Base-by-base conservation (phyloP, 2,797 vertebrate genomes). In the Myotis planiceps region DNA sequence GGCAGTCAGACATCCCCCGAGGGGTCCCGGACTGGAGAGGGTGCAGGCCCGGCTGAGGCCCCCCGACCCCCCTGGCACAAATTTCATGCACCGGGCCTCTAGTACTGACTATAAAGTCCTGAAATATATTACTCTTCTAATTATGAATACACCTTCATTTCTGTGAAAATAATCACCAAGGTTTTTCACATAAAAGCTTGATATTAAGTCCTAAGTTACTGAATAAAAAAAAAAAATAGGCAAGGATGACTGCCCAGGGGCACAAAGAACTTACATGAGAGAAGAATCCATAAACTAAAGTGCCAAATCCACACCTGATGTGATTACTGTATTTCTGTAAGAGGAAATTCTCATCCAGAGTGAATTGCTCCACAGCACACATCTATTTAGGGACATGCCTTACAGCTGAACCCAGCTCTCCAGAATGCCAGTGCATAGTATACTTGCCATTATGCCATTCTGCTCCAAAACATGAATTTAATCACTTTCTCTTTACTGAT, bases 391-490 rank as follows among this genome's bases (percentile, higher is more conserved):
- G 9, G 32, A 58, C 9, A 34, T 4, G 34, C 3, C 21, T 4
- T 23, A 60, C 25, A 37, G 65, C 15, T 19, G 16, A 87, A 34
- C 34, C 32, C 83, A 80, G 47, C 23, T 51, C 42, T 42, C 76
- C 66, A 49, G 25, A 55, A 29, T 2, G 27, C 32, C 29, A 60
- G 8, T 21, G 13, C 13, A 51, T 74, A 68, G 34, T 25, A 10
- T 10, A 71, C 27, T 37, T 88, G 72, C 8, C 37, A 34, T 42
- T 74, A n/a, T 88, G 79, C 8, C 37, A 34, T 42, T 80, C 51
- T 90, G 88, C 47, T 89, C 14, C 85, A 55, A 74, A 75, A 82
- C 47, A 79, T 37, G 51, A 85, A 86, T 65, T 79, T 47, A 95
- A 66, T 27, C 27, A 49, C 55, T 92, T 39, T 71, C 13, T 86